Conservation (phyloP, 2,113 vertebrate genomes). For the Meles meles region DNA sequence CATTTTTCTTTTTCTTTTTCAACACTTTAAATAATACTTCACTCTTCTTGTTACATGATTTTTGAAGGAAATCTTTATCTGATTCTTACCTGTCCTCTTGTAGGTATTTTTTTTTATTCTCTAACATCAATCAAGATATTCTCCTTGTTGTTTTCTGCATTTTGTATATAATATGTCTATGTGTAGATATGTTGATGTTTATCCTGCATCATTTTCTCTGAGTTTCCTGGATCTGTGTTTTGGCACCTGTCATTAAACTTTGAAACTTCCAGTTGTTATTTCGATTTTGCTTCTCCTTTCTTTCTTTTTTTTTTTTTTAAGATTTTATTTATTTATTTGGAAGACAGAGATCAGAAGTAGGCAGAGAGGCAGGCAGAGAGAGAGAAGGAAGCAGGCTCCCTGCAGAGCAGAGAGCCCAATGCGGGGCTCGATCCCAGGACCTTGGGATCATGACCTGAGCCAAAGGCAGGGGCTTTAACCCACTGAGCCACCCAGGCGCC, state of each 20-base stretch:
- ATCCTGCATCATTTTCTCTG: background rate
- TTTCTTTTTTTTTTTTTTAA: too few species aligned
- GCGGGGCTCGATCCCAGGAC: too few species aligned
- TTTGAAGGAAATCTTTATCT: background rate
- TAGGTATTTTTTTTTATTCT: background rate
- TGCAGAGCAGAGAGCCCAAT: too few species aligned
- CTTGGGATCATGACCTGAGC: too few species aligned
- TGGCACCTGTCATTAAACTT: background rate
- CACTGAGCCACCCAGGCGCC: too few species aligned
- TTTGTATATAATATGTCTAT: background rate
- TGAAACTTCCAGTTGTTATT: background rate
- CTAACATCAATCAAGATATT: background rate
- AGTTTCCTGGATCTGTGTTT: background rate
- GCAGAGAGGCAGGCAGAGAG: too few species aligned
- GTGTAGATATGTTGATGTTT: background rate
- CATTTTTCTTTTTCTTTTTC: background rate
- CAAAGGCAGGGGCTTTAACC: too few species aligned
- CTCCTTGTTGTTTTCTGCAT: background rate
- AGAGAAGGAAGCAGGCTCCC: too few species aligned
- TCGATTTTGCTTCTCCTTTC: background rate
- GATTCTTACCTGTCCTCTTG: background rate
- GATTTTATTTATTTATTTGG: too few species aligned
- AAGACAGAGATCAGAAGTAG: too few species aligned
- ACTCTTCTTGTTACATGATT: background rate
- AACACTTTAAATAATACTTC: background rate